Evolutionary conservation across 2,113 vertebrate genomes (phyloP).

Genomic region (Carassius carassius): DNA sequence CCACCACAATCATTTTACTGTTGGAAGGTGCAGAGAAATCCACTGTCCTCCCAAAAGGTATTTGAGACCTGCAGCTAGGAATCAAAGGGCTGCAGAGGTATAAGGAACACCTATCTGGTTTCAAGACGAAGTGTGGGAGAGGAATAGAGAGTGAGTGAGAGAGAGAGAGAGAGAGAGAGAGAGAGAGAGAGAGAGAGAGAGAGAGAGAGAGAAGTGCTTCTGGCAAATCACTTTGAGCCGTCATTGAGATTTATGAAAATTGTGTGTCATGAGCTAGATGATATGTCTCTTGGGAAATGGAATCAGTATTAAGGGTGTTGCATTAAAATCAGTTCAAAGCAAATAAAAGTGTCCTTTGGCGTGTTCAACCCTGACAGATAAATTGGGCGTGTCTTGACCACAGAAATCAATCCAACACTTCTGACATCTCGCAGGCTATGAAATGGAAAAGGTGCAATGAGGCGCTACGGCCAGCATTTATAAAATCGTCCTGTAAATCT

Average conservation of each 20-base stretch:
- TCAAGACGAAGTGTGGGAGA: slow-evolving; percentile 62
- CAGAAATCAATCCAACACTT: slow-evolving; percentile 49
- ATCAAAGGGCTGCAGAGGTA: slow-evolving; percentile 74
- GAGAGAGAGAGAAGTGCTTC: slow-evolving; percentile 53
- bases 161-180: slow-evolving; percentile 42
- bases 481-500: slow-evolving; percentile 42
- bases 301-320: slow-evolving; percentile 52
- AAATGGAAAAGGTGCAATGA: slow-evolving; percentile 51
- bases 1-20: slow-evolving; percentile 74
- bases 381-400: slow-evolving; percentile 48
- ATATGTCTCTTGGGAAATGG: slow-evolving; percentile 40
- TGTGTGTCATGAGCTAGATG: slow-evolving; percentile 52
- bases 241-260: slow-evolving; percentile 54
- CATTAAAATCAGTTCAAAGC: slow-evolving; percentile 53
- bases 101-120: slow-evolving; percentile 73
- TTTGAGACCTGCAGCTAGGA: slow-evolving; percentile 77
- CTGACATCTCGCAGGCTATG: slow-evolving; percentile 31
- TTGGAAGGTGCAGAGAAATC: slow-evolving; percentile 70
- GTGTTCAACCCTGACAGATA: slow-evolving; percentile 47
- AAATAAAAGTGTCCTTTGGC: slow-evolving; percentile 55
- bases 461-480: slow-evolving; percentile 39
- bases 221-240: slow-evolving; percentile 48
- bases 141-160: slow-evolving; percentile 44
- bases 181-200: slow-evolving; percentile 51
- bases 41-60: slow-evolving; percentile 66